Evolutionary conservation across 2,888 invertebrate species (phyloP).

Genomic region (Chrysodeixis includens): DNA sequence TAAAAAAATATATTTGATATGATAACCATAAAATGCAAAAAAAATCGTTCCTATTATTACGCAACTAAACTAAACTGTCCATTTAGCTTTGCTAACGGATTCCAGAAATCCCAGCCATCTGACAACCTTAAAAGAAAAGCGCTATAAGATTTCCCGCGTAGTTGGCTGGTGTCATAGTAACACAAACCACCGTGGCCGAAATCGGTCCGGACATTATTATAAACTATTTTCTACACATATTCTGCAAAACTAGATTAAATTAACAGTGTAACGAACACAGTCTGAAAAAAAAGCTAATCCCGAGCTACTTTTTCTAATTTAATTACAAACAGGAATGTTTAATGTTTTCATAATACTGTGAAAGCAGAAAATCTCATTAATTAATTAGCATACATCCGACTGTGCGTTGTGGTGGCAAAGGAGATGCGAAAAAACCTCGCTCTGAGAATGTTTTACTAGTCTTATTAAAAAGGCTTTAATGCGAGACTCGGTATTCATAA

Average conservation of each 20-base stretch:
- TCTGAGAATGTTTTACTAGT: background rate
- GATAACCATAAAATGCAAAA: too few relatives aligned
- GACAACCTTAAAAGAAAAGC: too few relatives aligned
- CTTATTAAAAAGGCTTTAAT: conserved; percentile 1
- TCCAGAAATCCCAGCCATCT: too few relatives aligned
- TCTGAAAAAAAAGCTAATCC: background rate
- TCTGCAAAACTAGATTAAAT: background rate
- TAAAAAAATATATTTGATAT: too few relatives aligned
- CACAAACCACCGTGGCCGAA: too few relatives aligned
- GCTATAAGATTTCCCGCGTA: too few relatives aligned
- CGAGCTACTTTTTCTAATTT: background rate
- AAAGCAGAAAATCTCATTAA: background rate
- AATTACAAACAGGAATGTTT: background rate
- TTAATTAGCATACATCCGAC: conserved; percentile 2
- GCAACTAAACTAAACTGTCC: too few relatives aligned
- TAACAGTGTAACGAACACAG: background rate
- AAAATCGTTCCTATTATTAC: too few relatives aligned
- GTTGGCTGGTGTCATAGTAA: too few relatives aligned
- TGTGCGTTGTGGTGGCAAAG: background rate
- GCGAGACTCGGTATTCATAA: background rate
- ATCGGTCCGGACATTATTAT: too few relatives aligned
- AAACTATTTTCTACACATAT: too few relatives aligned
- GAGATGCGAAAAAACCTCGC: background rate
- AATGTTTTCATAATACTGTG: background rate
- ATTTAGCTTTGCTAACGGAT: too few relatives aligned